A percentile compares a stretch with the other conserved stretches of the same genome.
These are phyloP conservation scores for Nyctibius bracteatus DNA, from an alignment of 2,113 vertebrate species.

Conservation along the genomic window DNA sequence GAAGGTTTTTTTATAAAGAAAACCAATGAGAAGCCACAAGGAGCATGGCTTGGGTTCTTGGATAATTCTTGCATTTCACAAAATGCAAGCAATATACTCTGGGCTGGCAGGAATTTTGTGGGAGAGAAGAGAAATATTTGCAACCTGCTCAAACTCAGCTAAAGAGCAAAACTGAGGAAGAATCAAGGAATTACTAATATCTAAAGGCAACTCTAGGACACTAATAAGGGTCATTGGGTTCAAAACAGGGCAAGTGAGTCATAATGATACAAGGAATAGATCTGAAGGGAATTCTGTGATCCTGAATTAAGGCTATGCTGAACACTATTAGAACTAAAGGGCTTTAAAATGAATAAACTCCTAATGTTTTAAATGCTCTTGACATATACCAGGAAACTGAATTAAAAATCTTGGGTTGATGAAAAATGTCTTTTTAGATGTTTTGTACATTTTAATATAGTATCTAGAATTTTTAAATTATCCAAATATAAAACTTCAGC, in stretches of 20 bases:
- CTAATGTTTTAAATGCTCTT: neutral
- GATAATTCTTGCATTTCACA: neutral
- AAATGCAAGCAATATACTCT: neutral
- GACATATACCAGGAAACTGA: neutral
- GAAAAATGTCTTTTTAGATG: neutral
- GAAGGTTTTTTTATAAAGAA: neutral
- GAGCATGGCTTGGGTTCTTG: neutral
- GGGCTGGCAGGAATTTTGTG: neutral
- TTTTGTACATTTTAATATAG: conserved; percentile 14
- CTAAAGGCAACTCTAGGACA: neutral
- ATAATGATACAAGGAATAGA: neutral
- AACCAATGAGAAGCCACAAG: neutral
- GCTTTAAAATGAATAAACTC: neutral
- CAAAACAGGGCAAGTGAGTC: neutral
- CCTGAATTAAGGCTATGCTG: neutral
- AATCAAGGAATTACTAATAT: neutral
- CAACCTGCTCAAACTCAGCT: neutral
- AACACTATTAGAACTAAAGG: neutral
- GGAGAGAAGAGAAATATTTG: neutral
- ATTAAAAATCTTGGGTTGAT: neutral
- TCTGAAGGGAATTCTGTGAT: neutral
- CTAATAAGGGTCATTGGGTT: neutral
- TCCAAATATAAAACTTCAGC: conserved; percentile 15
- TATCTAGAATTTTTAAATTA: conserved; percentile 23
- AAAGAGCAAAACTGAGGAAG: neutral